These are phyloP conservation scores for Emydura subglobosa DNA, from an alignment of 2,113 vertebrate species.

Conservation along the genomic window DNA sequence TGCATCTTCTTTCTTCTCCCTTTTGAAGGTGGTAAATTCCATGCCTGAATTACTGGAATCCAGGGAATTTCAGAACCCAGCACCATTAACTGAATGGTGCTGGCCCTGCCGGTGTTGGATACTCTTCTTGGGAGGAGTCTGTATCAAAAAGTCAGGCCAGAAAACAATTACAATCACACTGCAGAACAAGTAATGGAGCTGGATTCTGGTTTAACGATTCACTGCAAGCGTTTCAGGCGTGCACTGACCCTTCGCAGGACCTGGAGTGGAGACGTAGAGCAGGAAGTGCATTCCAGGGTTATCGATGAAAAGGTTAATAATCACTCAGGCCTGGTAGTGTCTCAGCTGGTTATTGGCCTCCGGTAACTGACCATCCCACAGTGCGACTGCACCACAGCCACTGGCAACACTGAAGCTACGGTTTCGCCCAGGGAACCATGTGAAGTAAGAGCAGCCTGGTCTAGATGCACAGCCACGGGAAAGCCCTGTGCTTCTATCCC, in stretches of 20 bases:
- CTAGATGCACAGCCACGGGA: background rate
- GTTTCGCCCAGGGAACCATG: background rate
- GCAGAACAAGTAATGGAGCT: rapidly evolving
- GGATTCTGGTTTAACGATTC: background rate
- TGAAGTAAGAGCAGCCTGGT: rapidly evolving
- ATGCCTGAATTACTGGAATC: background rate
- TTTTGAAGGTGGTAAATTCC: background rate
- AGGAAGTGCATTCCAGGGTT: background rate
- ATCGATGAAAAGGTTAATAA: background rate
- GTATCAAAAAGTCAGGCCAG: rapidly evolving
- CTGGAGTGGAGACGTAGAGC: background rate
- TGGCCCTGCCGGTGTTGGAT: background rate
- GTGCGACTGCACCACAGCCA: rapidly evolving
- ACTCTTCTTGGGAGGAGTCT: background rate
- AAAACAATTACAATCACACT: background rate
- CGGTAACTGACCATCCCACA: background rate
- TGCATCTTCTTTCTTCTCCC: background rate
- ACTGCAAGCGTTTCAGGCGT: too few relatives aligned
- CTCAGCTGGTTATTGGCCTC: background rate
- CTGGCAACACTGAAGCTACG: rapidly evolving
- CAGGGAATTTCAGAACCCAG: background rate
- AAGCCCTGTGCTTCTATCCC: background rate
- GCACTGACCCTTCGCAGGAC: background rate
- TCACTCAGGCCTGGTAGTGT: background rate
- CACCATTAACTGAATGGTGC: background rate